These are phyloP conservation scores for Pemphigus obesinymphae DNA, from an alignment of 1,140 invertebrate genomes.

Conservation along the genomic window DNA sequence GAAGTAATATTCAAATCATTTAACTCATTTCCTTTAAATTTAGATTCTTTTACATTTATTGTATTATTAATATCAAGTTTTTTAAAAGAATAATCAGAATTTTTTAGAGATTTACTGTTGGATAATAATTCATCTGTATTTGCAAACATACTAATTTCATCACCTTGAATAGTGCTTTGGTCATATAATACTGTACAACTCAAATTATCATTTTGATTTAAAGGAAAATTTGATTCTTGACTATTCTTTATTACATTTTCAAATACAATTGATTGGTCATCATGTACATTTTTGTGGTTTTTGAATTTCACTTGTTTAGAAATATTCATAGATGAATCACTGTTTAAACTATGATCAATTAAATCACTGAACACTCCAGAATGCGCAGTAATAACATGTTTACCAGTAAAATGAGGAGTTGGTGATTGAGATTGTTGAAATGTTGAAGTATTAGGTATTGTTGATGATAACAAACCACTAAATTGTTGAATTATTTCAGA, in stretches of 20 bases:
- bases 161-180: not conserved
- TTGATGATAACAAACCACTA: not conserved
- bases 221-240: not conserved
- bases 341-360: slow-evolving; percentile 6
- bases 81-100: not conserved
- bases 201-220: not conserved
- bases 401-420: not conserved
- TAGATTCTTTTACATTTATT: not conserved
- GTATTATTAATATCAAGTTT: not conserved
- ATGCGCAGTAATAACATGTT: not conserved
- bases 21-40: not conserved
- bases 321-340: not conserved
- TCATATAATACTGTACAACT: not conserved
- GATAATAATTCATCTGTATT: not conserved
- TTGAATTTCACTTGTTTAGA: not conserved
- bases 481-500: not conserved
- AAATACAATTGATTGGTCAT: not conserved
- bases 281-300: not conserved
- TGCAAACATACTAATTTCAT: not conserved
- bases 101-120: not conserved
- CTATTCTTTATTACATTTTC: slow-evolving; percentile 5
- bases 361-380: not conserved
- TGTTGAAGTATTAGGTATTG: not conserved
- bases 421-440: not conserved
- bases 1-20: not conserved